phyloP scores from a whole-genome alignment of 2,797 vertebrate genomes.

The Orestias chungarensis region DNA sequence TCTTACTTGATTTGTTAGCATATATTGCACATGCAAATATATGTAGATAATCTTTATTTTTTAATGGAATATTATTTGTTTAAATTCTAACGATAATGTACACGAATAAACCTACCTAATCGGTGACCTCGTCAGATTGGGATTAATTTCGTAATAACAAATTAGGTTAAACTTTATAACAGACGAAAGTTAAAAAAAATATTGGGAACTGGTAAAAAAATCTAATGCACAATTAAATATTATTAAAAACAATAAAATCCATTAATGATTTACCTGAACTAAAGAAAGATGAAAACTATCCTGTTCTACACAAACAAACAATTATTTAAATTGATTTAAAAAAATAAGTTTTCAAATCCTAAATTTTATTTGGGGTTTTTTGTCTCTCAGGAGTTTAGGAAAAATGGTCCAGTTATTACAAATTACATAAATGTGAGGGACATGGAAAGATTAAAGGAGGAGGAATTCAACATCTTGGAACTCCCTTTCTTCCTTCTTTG shows the following conservation, averaged over 20 bases:
- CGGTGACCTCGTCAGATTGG: background rate
- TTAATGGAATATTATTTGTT: background rate
- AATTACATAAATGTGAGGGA: too few species aligned
- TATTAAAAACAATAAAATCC: background rate
- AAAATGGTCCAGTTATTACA: too few species aligned
- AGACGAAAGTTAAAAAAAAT: background rate
- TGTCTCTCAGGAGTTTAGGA: background rate
- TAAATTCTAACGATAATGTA: too few species aligned
- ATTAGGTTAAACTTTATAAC: background rate
- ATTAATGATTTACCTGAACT: background rate
- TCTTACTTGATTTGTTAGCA: constrained; percentile 41
- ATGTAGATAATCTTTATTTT: constrained; percentile 1
- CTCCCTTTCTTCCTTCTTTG: background rate
- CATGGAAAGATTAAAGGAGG: too few species aligned
- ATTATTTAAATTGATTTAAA: background rate
- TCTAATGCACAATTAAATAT: background rate
- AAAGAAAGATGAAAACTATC: background rate
- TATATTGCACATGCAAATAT: constrained; percentile 42
- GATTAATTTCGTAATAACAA: too few species aligned
- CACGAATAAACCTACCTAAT: background rate
- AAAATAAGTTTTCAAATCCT: background rate
- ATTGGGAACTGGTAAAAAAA: background rate
- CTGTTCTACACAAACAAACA: background rate
- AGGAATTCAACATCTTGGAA: too few species aligned
- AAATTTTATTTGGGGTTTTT: background rate